A percentile compares a stretch with the other conserved stretches of the same genome.
phyloP scores from a whole-genome alignment of 2,888 invertebrate species.

The Abscondita cerata region DNA sequence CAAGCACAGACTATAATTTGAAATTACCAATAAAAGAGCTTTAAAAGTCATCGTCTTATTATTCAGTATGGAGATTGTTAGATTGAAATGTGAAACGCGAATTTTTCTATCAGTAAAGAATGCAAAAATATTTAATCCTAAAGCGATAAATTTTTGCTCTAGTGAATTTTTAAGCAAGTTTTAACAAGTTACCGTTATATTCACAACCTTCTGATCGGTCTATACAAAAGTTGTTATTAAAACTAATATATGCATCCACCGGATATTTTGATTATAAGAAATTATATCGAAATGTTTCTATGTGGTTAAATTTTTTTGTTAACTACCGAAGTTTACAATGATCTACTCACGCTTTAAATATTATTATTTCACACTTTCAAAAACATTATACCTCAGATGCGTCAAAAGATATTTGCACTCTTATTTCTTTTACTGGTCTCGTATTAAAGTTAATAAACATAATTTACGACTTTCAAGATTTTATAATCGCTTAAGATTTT shows the following conservation, averaged over 20 bases:
- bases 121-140: background rate
- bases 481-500: no score
- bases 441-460: no score
- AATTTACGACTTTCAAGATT: no score
- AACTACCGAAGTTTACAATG: no score
- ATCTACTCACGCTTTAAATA: no score
- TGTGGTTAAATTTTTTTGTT: background rate
- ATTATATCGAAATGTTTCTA: conserved; percentile 15
- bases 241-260: conserved; percentile 22
- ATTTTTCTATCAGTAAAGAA: no score
- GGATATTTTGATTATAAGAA: conserved; percentile 15
- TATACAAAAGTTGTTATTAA: conserved; percentile 19
- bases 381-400: no score
- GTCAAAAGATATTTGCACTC: no score
- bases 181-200: conserved; percentile 20
- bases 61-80: no score
- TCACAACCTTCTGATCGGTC: conserved; percentile 12
- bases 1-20: conserved; percentile 26
- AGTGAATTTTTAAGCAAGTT: conserved; percentile 4
- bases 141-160: conserved; percentile 2
- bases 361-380: no score
- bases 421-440: no score
- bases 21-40: conserved; percentile 24
- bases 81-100: no score
- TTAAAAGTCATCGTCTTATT: conserved; percentile 2